These are phyloP conservation scores for Drosophila borborema DNA, from an alignment of 2,888 invertebrate genomes.

Conservation along the genomic window DNA sequence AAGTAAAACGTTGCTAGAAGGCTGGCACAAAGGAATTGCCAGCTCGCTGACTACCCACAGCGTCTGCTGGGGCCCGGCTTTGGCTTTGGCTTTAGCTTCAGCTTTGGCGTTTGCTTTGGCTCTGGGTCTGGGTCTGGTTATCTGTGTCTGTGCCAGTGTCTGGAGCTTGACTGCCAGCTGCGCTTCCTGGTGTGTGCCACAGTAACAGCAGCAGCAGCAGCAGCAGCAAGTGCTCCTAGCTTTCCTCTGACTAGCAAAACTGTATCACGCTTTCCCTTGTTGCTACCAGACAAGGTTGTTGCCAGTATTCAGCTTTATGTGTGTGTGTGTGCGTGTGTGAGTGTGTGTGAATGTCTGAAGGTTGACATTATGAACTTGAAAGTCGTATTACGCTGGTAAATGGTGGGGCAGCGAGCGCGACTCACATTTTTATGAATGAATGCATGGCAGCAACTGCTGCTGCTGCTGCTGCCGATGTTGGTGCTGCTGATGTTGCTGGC, in stretches of 20 bases:
- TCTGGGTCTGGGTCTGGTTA: conserved; percentile 10
- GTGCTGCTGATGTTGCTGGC: conserved; percentile 31
- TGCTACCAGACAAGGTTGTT: conserved; percentile 45
- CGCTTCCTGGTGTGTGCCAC: conserved; percentile 55
- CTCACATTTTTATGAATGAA: conserved; percentile 77
- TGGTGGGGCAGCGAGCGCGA: conserved; percentile 1
- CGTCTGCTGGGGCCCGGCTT: conserved; percentile 42
- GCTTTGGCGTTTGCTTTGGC: conserved; percentile 6
- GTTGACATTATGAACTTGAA: conserved; percentile 85
- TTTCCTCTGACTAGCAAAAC: conserved; percentile 61
- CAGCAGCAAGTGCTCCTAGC: conserved; percentile 43
- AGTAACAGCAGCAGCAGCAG: conserved; percentile 30
- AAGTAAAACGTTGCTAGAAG: conserved; percentile 71
- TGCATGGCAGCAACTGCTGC: conserved; percentile 50
- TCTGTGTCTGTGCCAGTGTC: conserved; percentile 44
- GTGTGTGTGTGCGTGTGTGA: conserved; percentile 33
- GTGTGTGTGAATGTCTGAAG: conserved; percentile 66
- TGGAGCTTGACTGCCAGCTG: conserved; percentile 52
- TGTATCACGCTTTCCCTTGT: conserved; percentile 72
- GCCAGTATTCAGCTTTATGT: conserved; percentile 27
- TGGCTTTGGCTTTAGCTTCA: conserved; percentile 17
- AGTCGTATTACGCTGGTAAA: conserved; percentile 64
- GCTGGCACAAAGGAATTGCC: conserved; percentile 73
- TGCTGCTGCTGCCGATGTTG: conserved; percentile 17
- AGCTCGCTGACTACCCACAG: conserved; percentile 48